Evolutionary conservation across 2,797 vertebrate species (phyloP), one percentile per base, ranked within the genome.

Genomic region (Poeciliopsis presidionis): DNA sequence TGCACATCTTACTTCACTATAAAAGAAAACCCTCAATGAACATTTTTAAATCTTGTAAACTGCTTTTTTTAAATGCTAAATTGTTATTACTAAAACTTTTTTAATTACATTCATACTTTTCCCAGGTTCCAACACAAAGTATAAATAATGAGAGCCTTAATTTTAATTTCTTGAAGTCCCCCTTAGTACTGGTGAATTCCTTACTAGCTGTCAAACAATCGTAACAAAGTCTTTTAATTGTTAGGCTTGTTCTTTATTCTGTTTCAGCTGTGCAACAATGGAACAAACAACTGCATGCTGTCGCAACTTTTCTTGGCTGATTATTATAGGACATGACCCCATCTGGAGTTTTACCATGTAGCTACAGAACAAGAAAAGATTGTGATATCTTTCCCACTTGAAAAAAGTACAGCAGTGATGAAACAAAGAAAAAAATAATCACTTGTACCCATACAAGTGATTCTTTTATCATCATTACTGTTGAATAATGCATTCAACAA

Each of bases 401-500:
- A 49, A 74, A 77, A 87, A 76, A 78, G 83, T 71, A 72, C 80
- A 87, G 75, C 61, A 75, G 57, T 46, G 67, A 86, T 80, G 80
- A 85, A 81, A 53, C 22, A 43, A 72, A 84, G 72, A 79, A 78
- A 12, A 81, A 78, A 77, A 65, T 77, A 85, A 88, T 84, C 77
- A 81, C 20, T 87, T 22, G 63, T 12, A 39, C 36, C 22, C 36
- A 36, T 65, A 39, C 33, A 12, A 30, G 30, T 30, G 30, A 30
- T 30, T 30, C 30, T 30, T 30, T 30, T 30, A 30, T 30, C 30
- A 30, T 30, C 30, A 30, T 30, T 30, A 30, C 1, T 30, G 30
- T 30, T 30, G 30, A 30, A 30, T 30, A 30, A 30, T 30, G 82
- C 82, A 81, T 88, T 91, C 82, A 86, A 83, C 82, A 89, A 91